Evolutionary conservation across 1,140 invertebrate genomes (phyloP).

Genomic region (Pseudomyrmex sp.): DNA sequence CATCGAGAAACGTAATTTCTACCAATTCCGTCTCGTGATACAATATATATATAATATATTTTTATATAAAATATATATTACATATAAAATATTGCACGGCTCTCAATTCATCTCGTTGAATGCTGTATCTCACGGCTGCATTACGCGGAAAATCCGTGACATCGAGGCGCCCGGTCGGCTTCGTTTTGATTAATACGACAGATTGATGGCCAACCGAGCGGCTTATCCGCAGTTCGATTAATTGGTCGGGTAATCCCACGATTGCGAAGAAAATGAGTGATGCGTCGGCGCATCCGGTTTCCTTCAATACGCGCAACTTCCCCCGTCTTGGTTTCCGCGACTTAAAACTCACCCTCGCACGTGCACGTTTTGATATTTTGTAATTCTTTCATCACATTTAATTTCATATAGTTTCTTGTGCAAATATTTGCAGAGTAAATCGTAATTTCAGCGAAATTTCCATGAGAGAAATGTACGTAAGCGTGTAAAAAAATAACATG

Average conservation of each 20-base stretch:
- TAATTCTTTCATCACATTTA: background rate
- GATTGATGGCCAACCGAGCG: background rate
- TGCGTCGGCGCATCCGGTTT: background rate
- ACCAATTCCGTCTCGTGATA: constrained; percentile 36
- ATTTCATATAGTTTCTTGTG: too few relatives aligned
- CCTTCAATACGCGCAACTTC: background rate
- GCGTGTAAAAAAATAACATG: background rate
- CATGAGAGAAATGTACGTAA: background rate
- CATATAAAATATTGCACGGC: too few relatives aligned
- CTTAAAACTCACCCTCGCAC: background rate
- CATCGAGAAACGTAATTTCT: constrained; percentile 60
- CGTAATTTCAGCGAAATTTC: background rate
- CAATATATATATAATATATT: background rate
- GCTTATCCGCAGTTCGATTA: constrained; percentile 16
- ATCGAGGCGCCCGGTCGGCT: background rate
- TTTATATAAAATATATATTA: constrained; percentile 2
- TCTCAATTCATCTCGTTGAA: background rate
- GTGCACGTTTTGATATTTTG: background rate
- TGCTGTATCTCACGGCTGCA: background rate
- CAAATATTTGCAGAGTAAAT: too few relatives aligned
- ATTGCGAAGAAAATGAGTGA: background rate
- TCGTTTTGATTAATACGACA: constrained; percentile 17
- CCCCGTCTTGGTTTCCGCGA: background rate
- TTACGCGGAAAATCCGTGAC: constrained; percentile 2
- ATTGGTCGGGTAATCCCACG: background rate